phyloP scores from a whole-genome alignment of 2,888 invertebrate species.

The Chaetoderma sp. region DNA sequence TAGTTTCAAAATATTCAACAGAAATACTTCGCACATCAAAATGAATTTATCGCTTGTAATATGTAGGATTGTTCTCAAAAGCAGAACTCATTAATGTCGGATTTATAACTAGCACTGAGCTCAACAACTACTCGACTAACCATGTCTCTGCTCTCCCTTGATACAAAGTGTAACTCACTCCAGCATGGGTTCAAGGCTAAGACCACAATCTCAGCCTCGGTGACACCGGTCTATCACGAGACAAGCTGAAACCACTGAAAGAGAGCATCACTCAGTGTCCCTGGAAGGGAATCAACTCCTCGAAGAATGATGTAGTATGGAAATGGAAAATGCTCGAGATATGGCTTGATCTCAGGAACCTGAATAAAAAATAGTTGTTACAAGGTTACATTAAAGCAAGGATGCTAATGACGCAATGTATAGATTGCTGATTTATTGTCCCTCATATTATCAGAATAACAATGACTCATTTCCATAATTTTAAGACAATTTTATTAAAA shows the following conservation, averaged over 20 bases:
- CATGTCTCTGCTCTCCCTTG: too few species aligned
- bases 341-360: slow-evolving; percentile 77
- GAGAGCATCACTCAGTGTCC: slow-evolving; percentile 93
- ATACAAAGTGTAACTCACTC: too few species aligned
- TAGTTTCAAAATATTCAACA: too few species aligned
- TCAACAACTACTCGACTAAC: too few species aligned
- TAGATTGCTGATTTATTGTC: neutral
- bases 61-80: too few species aligned
- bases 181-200: too few species aligned
- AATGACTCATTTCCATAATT: neutral
- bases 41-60: too few species aligned
- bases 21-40: too few species aligned
- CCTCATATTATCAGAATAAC: neutral
- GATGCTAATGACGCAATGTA: neutral
- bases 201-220: too few species aligned
- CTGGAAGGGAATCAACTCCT: slow-evolving; percentile 88
- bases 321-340: slow-evolving; percentile 97
- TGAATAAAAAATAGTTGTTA: slow-evolving; percentile 28
- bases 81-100: too few species aligned
- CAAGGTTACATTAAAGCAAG: neutral
- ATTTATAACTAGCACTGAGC: too few species aligned
- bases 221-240: too few species aligned
- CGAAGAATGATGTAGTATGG: slow-evolving; percentile 95
- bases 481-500: neutral
- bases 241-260: slow-evolving; percentile 99